A percentile compares a stretch with the other conserved stretches of the same genome.
Evolutionary conservation across 2,888 invertebrate genomes (phyloP).

Genomic region (Perithous albicinctus): DNA sequence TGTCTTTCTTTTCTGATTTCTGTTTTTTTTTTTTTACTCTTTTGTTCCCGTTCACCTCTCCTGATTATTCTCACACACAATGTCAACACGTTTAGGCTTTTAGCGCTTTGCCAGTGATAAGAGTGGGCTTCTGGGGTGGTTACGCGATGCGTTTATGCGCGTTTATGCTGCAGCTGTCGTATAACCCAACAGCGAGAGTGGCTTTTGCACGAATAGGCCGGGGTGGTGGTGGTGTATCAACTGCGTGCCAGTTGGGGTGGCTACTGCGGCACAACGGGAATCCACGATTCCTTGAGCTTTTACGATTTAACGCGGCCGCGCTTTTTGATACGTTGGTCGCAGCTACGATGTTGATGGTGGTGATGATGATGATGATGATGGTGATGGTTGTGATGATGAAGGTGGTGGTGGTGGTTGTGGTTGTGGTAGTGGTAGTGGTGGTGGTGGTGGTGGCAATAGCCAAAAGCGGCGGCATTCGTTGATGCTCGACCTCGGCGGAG

Average conservation of each 20-base stretch:
- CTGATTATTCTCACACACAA: constrained; percentile 2
- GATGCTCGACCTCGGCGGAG: constrained; percentile 74
- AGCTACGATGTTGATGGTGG: constrained; percentile 71
- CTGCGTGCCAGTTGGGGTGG: constrained; percentile 45
- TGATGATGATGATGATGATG: not conserved
- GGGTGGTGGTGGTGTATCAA: constrained; percentile 17
- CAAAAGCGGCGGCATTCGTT: constrained; percentile 73
- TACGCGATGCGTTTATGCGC: constrained; percentile 32
- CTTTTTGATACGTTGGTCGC: constrained; percentile 73
- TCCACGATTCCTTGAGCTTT: not conserved
- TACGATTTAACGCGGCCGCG: constrained; percentile 55
- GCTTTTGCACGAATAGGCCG: constrained; percentile 32
- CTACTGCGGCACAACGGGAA: constrained; percentile 47
- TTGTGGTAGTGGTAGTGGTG: constrained; percentile 43
- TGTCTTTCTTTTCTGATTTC: no score
- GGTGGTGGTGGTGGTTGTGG: constrained; percentile 46
- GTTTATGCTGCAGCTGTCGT: constrained; percentile 63
- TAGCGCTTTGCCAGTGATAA: not conserved
- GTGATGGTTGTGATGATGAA: constrained; percentile 2
- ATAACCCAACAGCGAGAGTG: constrained; percentile 5
- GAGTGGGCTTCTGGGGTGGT: not conserved
- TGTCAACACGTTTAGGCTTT: not conserved
- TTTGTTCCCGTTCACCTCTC: not conserved
- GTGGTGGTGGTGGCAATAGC: constrained; percentile 54
- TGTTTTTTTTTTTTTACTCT: not conserved